Percentiles rank a stretch among this genome's conserved stretches.
Evolutionary conservation across 2,888 invertebrate species (phyloP).

Genomic region (Argyresthia albistria): DNA sequence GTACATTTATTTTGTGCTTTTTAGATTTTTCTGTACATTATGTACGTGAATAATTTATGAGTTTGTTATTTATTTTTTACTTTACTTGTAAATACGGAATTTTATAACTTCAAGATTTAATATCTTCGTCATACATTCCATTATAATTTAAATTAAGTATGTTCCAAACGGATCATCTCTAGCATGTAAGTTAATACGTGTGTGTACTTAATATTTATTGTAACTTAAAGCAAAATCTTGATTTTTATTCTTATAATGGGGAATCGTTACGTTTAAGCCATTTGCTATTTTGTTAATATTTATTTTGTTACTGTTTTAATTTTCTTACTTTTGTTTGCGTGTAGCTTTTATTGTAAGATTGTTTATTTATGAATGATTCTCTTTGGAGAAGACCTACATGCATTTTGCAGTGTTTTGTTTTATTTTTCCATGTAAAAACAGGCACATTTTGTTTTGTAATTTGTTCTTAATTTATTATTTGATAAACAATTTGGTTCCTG

Average conservation of each 20-base stretch:
- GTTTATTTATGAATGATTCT: slow-evolving; percentile 6
- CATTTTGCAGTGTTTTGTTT: background rate
- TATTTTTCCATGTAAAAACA: background rate
- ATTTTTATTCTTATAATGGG: slow-evolving; percentile 31
- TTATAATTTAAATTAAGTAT: background rate
- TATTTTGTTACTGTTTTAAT: slow-evolving; percentile 56
- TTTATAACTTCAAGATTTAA: background rate
- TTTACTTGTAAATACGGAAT: background rate
- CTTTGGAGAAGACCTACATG: slow-evolving; percentile 5
- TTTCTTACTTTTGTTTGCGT: slow-evolving; percentile 41
- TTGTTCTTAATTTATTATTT: slow-evolving; percentile 28
- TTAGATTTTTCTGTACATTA: background rate
- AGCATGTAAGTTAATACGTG: background rate
- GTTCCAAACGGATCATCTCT: no score
- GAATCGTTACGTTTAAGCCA: slow-evolving; percentile 71
- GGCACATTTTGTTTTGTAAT: slow-evolving; percentile 21
- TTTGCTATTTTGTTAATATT: slow-evolving; percentile 55
- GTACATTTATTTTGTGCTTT: background rate
- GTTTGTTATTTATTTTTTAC: slow-evolving; percentile 32
- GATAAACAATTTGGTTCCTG: slow-evolving; percentile 36
- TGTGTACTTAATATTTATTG: background rate
- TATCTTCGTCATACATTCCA: slow-evolving; percentile 1
- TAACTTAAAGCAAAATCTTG: no score
- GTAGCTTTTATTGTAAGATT: slow-evolving; percentile 31
- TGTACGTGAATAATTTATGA: slow-evolving; percentile 7